Conservation (phyloP, 92 coral and sea anemone genomes). For the Umimayanthus kanabou region DNA sequence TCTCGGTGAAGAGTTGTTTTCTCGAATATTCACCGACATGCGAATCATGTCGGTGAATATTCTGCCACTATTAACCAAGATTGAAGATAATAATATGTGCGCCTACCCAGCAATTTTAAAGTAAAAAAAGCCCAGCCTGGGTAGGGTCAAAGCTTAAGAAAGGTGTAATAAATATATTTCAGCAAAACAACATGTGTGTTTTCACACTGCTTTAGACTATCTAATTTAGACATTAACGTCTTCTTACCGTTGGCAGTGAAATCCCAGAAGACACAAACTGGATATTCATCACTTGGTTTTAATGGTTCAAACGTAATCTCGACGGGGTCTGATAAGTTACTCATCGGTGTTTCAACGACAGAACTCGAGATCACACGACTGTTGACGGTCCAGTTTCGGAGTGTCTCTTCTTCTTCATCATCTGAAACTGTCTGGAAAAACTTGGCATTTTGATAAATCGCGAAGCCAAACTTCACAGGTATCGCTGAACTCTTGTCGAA, state of each 20-base stretch:
- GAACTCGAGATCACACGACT: constrained; percentile 59
- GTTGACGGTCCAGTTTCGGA: constrained; percentile 36
- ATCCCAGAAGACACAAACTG: constrained; percentile 53
- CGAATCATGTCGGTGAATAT: too few relatives aligned
- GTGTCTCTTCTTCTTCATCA: constrained; percentile 32
- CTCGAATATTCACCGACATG: too few relatives aligned
- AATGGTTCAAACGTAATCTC: constrained; percentile 55
- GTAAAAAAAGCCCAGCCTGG: too few relatives aligned
- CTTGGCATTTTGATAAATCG: constrained; percentile 68
- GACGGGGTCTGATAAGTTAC: constrained; percentile 51
- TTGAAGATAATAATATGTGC: too few relatives aligned
- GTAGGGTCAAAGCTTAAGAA: too few relatives aligned
- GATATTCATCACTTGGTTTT: constrained; percentile 10
- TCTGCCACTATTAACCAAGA: too few relatives aligned
- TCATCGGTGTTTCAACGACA: constrained; percentile 41
- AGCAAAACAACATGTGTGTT: too few relatives aligned
- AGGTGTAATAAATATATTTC: too few relatives aligned
- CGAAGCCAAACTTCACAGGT: constrained; percentile 63
- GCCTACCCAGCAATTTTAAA: too few relatives aligned
- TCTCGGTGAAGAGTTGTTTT: too few relatives aligned
- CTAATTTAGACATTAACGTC: too few relatives aligned
- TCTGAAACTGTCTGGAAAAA: constrained; percentile 63
- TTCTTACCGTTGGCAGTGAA: constrained; percentile 44
- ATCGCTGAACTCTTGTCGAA: neutral
- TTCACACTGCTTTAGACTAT: too few relatives aligned